Percentiles rank a stretch among this genome's conserved stretches.
Conservation (phyloP, 2,797 vertebrate genomes). For the Nasua narica region DNA sequence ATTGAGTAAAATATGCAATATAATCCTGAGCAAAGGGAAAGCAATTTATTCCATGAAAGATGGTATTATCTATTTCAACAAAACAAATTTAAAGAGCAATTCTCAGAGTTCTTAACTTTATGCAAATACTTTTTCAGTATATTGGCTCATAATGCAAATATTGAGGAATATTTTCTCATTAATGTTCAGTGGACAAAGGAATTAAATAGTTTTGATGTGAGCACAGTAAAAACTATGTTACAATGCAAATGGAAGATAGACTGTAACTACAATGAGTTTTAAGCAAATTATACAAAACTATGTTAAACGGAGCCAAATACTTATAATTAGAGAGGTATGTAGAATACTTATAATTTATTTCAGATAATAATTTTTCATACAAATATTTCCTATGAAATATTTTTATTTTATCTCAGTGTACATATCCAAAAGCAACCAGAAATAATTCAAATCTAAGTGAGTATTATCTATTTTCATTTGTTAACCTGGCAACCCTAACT, state of each 20-base stretch:
- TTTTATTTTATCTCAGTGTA: not conserved
- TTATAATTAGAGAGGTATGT: not conserved
- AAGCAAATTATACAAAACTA: not conserved
- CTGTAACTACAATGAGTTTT: not conserved
- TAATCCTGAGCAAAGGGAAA: constrained; percentile 20
- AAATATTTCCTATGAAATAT: not conserved
- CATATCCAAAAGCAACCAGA: not conserved
- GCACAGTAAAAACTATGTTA: not conserved
- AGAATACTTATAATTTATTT: not conserved
- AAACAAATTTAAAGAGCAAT: not conserved
- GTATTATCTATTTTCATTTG: not conserved
- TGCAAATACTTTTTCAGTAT: not conserved
- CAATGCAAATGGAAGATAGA: not conserved
- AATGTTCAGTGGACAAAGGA: not conserved
- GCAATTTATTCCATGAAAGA: not conserved
- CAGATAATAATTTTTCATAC: not conserved
- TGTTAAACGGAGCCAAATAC: not conserved
- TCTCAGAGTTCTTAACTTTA: not conserved
- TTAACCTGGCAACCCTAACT: not conserved
- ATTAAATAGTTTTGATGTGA: not conserved
- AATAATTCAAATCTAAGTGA: not conserved
- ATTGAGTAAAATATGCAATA: not conserved
- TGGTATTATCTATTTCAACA: not conserved
- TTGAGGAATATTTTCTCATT: not conserved
- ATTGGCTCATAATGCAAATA: not conserved